A percentile compares a stretch with the other conserved stretches of the same genome.
These are phyloP conservation scores for Drosophila mayri DNA, from an alignment of 1,140 invertebrate species.

Conservation along the genomic window DNA sequence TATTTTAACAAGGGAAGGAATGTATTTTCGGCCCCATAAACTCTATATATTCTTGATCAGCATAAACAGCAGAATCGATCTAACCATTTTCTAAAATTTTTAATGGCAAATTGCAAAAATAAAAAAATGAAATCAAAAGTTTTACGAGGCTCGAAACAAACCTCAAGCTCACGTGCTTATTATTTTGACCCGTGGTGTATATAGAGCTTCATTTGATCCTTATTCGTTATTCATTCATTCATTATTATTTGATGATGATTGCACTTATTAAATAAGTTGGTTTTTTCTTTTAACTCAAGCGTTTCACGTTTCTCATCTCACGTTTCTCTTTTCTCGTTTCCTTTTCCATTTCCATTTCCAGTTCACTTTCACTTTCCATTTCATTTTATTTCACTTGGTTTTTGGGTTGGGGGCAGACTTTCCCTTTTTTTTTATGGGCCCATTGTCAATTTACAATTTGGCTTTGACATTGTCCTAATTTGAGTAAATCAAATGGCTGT, in stretches of 20 bases:
- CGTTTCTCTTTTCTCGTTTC: background rate
- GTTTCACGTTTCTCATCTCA: background rate
- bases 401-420: background rate
- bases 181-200: no score
- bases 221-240: constrained; percentile 16
- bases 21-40: no score
- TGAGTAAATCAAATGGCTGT: constrained; percentile 78
- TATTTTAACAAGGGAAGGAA: no score
- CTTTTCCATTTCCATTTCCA: constrained; percentile 17
- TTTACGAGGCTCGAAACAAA: no score
- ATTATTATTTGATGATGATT: constrained; percentile 60
- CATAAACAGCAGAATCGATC: no score
- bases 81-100: no score
- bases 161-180: no score
- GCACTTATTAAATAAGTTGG: constrained; percentile 31
- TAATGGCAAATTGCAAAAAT: no score
- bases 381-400: constrained; percentile 29
- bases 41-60: no score
- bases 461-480: constrained; percentile 54
- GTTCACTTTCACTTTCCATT: constrained; percentile 42
- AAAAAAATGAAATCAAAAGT: no score
- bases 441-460: constrained; percentile 71
- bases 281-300: background rate
- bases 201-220: constrained; percentile 12
- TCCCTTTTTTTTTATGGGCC: constrained; percentile 52